Evolutionary conservation across 1,140 invertebrate genomes (phyloP).

Genomic region (Zaprionus capensis): DNA sequence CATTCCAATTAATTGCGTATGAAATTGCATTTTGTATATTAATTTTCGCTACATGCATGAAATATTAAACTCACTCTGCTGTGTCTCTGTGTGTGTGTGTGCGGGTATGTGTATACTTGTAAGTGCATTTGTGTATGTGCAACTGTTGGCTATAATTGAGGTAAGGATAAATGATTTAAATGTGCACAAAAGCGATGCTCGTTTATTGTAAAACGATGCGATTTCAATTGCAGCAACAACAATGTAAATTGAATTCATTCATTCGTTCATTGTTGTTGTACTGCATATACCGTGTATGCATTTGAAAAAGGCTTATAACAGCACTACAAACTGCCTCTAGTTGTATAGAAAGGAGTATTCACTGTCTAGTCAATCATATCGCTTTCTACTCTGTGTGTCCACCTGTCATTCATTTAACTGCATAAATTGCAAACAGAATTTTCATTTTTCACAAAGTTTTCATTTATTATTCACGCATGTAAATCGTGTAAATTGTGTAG

Average conservation of each 20-base stretch:
- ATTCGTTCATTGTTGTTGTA: neutral
- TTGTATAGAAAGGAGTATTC: neutral
- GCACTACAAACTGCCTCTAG: too few relatives aligned
- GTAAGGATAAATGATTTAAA: slow-evolving; percentile 35
- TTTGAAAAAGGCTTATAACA: too few relatives aligned
- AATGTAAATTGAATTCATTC: slow-evolving; percentile 50
- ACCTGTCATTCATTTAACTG: slow-evolving; percentile 57
- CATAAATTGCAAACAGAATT: slow-evolving; percentile 60
- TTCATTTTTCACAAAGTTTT: slow-evolving; percentile 52
- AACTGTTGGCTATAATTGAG: slow-evolving; percentile 19
- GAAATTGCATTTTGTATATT: slow-evolving; percentile 32
- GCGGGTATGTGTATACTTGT: neutral
- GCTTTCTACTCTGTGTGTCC: slow-evolving; percentile 1
- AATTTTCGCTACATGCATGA: slow-evolving; percentile 12
- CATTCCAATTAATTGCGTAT: slow-evolving; percentile 36
- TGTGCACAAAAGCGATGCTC: slow-evolving; percentile 18
- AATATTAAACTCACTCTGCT: slow-evolving; percentile 14
- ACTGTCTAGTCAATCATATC: neutral
- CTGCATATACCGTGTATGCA: neutral
- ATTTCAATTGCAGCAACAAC: slow-evolving; percentile 34
- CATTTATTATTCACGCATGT: slow-evolving; percentile 51
- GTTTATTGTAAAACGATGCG: slow-evolving; percentile 32
- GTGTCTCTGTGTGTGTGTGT: slow-evolving; percentile 27
- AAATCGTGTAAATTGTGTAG: neutral
- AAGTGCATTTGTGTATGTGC: slow-evolving; percentile 12